Evolutionary conservation across 2,797 vertebrate species (phyloP).

Genomic region (Neosilurus mollespiculum): DNA sequence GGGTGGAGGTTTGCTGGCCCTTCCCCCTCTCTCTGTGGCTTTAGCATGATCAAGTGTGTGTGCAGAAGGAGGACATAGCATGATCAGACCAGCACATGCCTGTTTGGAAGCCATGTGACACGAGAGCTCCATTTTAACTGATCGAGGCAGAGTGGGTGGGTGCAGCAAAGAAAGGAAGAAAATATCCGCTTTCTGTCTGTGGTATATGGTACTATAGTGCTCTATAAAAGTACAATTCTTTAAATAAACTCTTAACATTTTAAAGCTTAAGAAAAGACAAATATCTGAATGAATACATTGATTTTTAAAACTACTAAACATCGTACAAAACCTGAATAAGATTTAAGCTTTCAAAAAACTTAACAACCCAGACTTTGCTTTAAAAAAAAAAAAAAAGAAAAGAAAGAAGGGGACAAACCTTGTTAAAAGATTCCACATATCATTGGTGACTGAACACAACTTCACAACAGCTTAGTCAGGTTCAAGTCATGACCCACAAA

Average conservation of each 20-base stretch:
- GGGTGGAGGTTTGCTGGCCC: conserved; percentile 37
- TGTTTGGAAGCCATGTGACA: conserved; percentile 74
- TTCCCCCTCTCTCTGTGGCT: conserved; percentile 47
- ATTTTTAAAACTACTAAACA: not conserved
- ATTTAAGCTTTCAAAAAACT: not conserved
- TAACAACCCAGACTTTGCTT: too few relatives aligned
- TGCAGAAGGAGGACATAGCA: conserved; percentile 47
- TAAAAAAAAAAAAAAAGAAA: too few relatives aligned
- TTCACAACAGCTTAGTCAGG: not conserved
- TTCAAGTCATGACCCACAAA: not conserved
- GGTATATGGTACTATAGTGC: not conserved
- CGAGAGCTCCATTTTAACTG: conserved; percentile 75
- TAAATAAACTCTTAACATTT: not conserved
- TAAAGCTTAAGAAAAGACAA: not conserved
- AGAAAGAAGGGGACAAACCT: too few relatives aligned
- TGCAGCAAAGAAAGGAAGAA: conserved; percentile 40
- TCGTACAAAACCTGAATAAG: not conserved
- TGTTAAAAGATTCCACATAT: not conserved
- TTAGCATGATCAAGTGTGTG: conserved; percentile 44
- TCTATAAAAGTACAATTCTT: not conserved
- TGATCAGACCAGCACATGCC: conserved; percentile 67
- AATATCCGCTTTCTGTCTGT: conserved; percentile 10
- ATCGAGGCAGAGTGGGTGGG: conserved; percentile 56
- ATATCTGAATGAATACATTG: not conserved
- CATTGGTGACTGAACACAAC: not conserved